Conservation (phyloP, 2,888 invertebrate species). For the Watsonalla cultraria region DNA sequence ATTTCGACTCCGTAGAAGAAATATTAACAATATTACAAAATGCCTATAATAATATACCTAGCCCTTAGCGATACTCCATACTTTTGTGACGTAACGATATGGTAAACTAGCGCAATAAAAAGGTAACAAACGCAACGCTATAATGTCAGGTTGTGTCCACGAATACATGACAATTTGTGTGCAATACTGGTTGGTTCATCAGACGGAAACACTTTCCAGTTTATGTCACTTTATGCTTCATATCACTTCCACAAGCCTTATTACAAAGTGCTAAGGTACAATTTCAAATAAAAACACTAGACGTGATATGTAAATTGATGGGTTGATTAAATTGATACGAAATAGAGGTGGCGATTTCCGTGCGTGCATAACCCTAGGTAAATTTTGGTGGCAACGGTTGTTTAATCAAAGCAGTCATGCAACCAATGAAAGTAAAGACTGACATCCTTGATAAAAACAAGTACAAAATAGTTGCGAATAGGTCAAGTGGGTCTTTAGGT, state of each 20-base stretch:
- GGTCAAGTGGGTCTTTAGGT: too few relatives aligned
- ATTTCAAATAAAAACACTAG: neutral
- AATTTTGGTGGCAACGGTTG: too few relatives aligned
- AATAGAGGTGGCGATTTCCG: neutral
- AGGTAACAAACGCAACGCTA: conserved; percentile 14
- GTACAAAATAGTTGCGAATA: too few relatives aligned
- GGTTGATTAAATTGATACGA: neutral
- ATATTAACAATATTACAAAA: too few relatives aligned
- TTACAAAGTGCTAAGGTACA: neutral
- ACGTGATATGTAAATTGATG: neutral
- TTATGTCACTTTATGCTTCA: conserved; percentile 54
- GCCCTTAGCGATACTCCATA: too few relatives aligned
- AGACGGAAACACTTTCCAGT: conserved; percentile 64
- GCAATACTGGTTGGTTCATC: conserved; percentile 50
- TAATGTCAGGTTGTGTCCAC: conserved; percentile 28
- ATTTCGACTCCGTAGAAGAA: too few relatives aligned
- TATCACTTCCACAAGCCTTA: conserved; percentile 17
- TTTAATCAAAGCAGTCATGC: too few relatives aligned
- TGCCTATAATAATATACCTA: too few relatives aligned
- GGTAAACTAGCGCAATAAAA: conserved; percentile 9
- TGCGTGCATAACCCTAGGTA: neutral
- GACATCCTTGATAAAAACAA: too few relatives aligned
- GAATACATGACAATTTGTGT: conserved; percentile 45
- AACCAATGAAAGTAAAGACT: too few relatives aligned
- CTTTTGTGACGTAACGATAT: neutral